phyloP scores from a whole-genome alignment of 2,797 vertebrate genomes.

The Sebastes minor region DNA sequence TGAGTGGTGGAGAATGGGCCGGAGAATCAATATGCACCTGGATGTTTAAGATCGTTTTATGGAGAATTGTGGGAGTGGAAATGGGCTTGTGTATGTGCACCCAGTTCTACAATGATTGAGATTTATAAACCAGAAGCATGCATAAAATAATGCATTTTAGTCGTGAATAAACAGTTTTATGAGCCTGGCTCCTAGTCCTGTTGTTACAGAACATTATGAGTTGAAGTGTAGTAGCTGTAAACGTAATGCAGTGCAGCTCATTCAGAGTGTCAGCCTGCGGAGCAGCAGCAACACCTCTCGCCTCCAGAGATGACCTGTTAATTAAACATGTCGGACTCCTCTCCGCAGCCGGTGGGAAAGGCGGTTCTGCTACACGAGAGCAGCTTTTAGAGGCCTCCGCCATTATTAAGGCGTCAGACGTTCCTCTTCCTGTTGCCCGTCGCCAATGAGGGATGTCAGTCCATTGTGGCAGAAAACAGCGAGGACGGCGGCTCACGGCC shows the following conservation, averaged over 20 bases:
- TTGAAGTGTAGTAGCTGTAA: background rate
- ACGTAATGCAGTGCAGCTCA: background rate
- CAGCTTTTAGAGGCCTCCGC: background rate
- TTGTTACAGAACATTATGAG: background rate
- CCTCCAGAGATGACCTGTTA: constrained; percentile 53
- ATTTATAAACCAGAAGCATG: background rate
- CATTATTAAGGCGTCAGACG: constrained; percentile 45
- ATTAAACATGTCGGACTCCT: constrained; percentile 60
- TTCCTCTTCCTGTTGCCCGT: constrained; percentile 16
- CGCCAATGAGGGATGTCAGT: constrained; percentile 39
- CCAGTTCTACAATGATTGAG: background rate
- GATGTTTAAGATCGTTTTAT: background rate
- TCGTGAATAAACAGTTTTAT: background rate
- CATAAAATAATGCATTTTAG: background rate
- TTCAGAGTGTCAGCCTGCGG: constrained; percentile 10
- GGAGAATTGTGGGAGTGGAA: background rate
- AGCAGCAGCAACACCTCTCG: constrained; percentile 16
- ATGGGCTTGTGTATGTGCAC: background rate
- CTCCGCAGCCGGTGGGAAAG: constrained; percentile 12
- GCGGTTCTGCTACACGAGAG: background rate
- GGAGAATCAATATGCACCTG: background rate
- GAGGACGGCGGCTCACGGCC: constrained; percentile 33
- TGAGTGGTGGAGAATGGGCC: background rate
- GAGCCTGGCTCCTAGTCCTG: background rate
- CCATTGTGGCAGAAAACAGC: constrained; percentile 39